phyloP scores from a whole-genome alignment of 2,888 invertebrate genomes.

The Druceiella hillmani region DNA sequence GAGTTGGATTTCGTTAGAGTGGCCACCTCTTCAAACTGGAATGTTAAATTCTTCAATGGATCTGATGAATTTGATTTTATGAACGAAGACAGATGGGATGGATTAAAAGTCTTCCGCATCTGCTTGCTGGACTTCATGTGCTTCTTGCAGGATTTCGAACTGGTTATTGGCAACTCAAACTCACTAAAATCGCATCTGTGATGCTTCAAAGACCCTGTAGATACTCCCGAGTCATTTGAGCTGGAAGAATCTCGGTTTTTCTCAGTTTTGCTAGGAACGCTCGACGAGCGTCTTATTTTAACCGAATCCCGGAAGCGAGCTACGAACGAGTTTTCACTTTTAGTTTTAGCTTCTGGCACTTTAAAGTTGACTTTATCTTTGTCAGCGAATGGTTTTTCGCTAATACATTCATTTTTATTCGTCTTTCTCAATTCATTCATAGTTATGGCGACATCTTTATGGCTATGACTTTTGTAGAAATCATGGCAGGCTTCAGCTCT shows the following conservation, averaged over 20 bases:
- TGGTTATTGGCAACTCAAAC: constrained; percentile 52
- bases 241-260: constrained; percentile 66
- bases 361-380: constrained; percentile 36
- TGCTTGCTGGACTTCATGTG: constrained; percentile 43
- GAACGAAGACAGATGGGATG: constrained; percentile 50
- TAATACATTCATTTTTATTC: constrained; percentile 38
- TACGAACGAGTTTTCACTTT: constrained; percentile 39
- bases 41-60: constrained; percentile 56
- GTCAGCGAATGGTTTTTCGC: constrained; percentile 32
- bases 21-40: constrained; percentile 58
- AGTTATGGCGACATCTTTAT: constrained; percentile 36
- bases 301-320: constrained; percentile 51
- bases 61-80: constrained; percentile 60
- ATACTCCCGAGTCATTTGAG: constrained; percentile 67
- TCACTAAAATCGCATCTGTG: constrained; percentile 57
- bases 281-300: constrained; percentile 61
- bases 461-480: constrained; percentile 35
- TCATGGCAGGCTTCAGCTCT: constrained; percentile 45
- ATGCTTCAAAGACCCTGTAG: constrained; percentile 59
- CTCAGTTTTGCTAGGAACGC: constrained; percentile 63
- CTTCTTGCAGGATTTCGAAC: constrained; percentile 43
- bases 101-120: constrained; percentile 41
- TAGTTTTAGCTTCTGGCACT: constrained; percentile 35
- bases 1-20: constrained; percentile 57
- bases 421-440: constrained; percentile 42